Percentiles rank a stretch among this genome's conserved stretches.
Evolutionary conservation across 2,797 vertebrate genomes (phyloP).

Genomic region (Craterocephalus amniculus): DNA sequence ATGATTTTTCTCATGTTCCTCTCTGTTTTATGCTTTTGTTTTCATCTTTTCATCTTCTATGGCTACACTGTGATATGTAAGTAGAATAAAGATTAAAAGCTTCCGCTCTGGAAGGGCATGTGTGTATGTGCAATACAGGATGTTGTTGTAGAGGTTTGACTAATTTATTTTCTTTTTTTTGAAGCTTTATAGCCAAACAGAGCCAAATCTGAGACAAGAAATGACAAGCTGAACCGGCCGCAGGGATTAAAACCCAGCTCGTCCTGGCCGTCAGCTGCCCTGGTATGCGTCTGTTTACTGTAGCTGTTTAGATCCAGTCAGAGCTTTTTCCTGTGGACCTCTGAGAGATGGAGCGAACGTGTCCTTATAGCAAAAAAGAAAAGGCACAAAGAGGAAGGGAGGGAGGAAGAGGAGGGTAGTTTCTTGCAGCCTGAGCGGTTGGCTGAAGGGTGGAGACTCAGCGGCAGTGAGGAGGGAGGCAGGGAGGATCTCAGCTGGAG

Average conservation of each 20-base stretch:
- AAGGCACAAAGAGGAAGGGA: conserved; percentile 22
- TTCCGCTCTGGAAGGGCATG: conserved; percentile 5
- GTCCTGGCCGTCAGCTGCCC: conserved; percentile 27
- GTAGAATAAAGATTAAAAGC: conserved; percentile 35
- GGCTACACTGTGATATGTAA: conserved; percentile 21
- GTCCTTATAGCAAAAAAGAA: conserved; percentile 53
- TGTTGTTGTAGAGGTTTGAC: conserved; percentile 19
- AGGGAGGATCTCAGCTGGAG: conserved; percentile 76
- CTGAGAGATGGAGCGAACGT: conserved; percentile 47
- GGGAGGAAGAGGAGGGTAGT: conserved; percentile 58
- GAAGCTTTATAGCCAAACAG: too few relatives aligned
- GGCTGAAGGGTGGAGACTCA: conserved; percentile 87
- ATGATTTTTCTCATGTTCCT: background rate
- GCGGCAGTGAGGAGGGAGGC: conserved; percentile 75
- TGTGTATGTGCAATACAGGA: conserved; percentile 16
- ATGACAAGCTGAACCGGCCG: background rate
- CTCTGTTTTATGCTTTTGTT: background rate
- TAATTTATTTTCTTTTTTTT: background rate
- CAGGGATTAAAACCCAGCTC: conserved; percentile 22
- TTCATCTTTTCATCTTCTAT: conserved; percentile 20
- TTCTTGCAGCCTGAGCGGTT: conserved; percentile 76
- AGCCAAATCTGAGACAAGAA: background rate
- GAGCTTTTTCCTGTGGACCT: conserved; percentile 70
- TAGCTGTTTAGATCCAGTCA: conserved; percentile 58
- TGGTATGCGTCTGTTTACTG: conserved; percentile 68